A percentile compares a stretch with the other conserved stretches of the same genome.
These are phyloP conservation scores for Mionectes olivaceus DNA, from an alignment of 2,797 vertebrate species.

Conservation along the genomic window DNA sequence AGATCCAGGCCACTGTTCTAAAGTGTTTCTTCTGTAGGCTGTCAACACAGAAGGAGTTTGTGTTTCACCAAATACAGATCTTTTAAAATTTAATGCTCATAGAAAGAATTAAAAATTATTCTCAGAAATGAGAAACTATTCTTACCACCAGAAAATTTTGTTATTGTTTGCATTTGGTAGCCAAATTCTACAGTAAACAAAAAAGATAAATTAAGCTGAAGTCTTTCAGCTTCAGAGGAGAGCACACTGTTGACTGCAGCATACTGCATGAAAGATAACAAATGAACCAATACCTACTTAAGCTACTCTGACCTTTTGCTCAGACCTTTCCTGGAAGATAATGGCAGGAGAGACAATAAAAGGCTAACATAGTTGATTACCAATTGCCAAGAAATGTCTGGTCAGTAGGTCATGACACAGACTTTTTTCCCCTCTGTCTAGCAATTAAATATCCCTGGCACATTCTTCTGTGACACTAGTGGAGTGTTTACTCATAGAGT, in stretches of 20 bases:
- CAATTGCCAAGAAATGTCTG: slow-evolving; percentile 54
- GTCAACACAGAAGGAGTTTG: neutral
- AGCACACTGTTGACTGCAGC: neutral
- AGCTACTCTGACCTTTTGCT: slow-evolving; percentile 7
- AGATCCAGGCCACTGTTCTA: neutral
- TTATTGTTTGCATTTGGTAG: neutral
- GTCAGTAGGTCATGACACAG: slow-evolving; percentile 13
- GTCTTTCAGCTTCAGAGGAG: neutral
- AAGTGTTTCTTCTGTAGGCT: neutral
- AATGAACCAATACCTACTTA: slow-evolving; percentile 1
- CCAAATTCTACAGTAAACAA: neutral
- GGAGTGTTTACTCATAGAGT: neutral
- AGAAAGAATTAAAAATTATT: neutral
- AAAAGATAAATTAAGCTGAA: neutral
- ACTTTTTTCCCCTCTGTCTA: neutral
- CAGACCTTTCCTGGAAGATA: slow-evolving; percentile 55
- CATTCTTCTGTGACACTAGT: neutral
- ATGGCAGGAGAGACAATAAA: slow-evolving; percentile 6
- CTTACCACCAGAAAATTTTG: neutral
- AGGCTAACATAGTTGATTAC: neutral
- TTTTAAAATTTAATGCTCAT: neutral
- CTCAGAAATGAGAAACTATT: neutral
- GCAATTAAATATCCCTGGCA: neutral
- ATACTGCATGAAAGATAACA: neutral
- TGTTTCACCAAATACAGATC: neutral